Evolutionary conservation across 2,113 vertebrate species (phyloP).

Genomic region (Lampris incognitus): DNA sequence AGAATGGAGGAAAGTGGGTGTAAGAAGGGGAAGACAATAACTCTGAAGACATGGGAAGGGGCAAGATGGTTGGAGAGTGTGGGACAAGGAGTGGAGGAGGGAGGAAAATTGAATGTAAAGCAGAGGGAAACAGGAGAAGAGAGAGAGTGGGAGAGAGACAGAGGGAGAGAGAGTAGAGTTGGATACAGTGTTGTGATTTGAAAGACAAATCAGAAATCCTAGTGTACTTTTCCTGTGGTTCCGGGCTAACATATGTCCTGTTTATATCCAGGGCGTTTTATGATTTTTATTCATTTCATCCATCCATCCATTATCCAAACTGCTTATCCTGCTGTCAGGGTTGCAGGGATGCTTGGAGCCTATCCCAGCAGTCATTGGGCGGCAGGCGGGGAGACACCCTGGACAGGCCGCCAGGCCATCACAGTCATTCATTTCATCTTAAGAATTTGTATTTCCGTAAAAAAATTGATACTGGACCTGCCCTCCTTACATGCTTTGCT

Average conservation of each 20-base stretch:
- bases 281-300: too few relatives aligned
- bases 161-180: neutral
- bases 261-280: neutral
- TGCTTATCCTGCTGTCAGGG: too few relatives aligned
- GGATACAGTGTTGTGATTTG: conserved; percentile 34
- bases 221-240: conserved; percentile 17
- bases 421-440: too few relatives aligned
- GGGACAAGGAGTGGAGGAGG: neutral
- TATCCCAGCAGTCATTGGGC: too few relatives aligned
- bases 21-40: neutral
- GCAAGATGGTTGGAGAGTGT: neutral
- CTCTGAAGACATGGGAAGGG: neutral
- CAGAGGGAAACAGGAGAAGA: neutral
- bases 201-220: conserved; percentile 23
- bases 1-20: too few relatives aligned
- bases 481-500: too few relatives aligned
- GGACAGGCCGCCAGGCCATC: too few relatives aligned
- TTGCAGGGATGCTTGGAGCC: too few relatives aligned
- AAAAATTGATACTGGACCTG: too few relatives aligned
- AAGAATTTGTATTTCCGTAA: too few relatives aligned
- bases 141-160: neutral
- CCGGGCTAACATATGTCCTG: conserved; percentile 17
- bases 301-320: too few relatives aligned
- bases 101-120: neutral
- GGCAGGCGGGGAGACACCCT: too few relatives aligned